Base-by-base conservation (phyloP, 2,888 invertebrate genomes). In the Sarcophaga rosellei region DNA sequence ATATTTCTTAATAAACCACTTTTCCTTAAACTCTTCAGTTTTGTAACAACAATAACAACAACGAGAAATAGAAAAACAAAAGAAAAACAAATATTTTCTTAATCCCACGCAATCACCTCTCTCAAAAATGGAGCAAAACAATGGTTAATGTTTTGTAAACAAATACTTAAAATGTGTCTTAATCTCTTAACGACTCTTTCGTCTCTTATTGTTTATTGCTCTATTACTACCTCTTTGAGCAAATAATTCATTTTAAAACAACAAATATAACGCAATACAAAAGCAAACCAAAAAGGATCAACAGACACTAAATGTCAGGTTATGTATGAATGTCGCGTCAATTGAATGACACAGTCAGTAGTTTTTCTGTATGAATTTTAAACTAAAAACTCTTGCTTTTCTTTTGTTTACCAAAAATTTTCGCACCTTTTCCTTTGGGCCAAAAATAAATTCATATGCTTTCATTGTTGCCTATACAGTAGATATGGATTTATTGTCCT, bases 111-210 rank as follows among this genome's bases (percentile, higher is more conserved):
- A 81, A 86, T 61, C 69, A 70, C 53, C 73, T 76, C 73, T 76
- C 77, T 86, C 12, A 74, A 83, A 86, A 84, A 77, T 86, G 62
- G 86, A 86, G 84, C 86, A 81, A 74, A 84, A 86, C 84, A 86
- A 86, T 84, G 69, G 82, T 47, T 77, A 83, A 83, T 86, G 86
- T 86, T 86, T 86, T 81, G 83, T 84, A 83, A 86, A 86, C 86
- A 86, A 86, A 86, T 84, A 78, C 83, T 86, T 86, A 84, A 75
- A 78, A 75, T 82, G 65, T 70, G 81, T 77, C 73, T 65, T 86
- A 86, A 86, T 83, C 83, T 21, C 69, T 84, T 86, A 86, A 86
- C 69, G 61, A 85, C 79, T 44, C 72, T 65, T n/a, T 47, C 47
- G 68, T 4, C 63, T 53, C 23, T 77, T 65, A 25, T 53, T 35